Evolutionary conservation across 2,113 vertebrate genomes (phyloP), one percentile per base, ranked within the genome.

Genomic region (Heterotilapia buettikoferi): DNA sequence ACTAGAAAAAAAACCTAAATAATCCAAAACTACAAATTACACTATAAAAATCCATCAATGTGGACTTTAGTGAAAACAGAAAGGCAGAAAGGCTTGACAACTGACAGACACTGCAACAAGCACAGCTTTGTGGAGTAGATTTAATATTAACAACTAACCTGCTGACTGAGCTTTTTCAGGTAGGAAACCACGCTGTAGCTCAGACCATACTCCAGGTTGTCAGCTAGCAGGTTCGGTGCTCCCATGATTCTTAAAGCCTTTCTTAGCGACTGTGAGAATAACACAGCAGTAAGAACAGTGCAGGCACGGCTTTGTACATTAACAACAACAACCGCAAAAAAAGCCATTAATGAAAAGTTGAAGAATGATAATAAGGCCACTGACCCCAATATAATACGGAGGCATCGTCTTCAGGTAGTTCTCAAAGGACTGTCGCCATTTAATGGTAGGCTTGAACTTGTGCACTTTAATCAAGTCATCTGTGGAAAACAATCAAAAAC

Each of bases 391-490:
- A 90, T 99, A 99, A 92, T 99, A 99, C 1, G 98, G 98, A 92
- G 98, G 98, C 98, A 99, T 99, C 33, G 98, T 97, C 97, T 99
- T 99, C 96, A 99, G 95, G 95, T 99, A 99, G 95, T 97, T 98
- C 96, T 99, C 98, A 96, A 99, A 99, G 9, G 98, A 97, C 96
- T 99, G 98, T 85, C 98, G 96, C 98, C 98, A 99, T 93, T 99
- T 99, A 85, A 99, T 84, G 0, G 97, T 98, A 38, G 98, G 98
- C 94, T 99, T 99, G 93, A 98, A 97, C 93, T 99, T 99, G 96
- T 99, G 98, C 54, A 99, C 97, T 97, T 99, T 99, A 94, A 99
- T 98, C 93, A 99, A 97, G 92, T 99, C 98, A 88, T 99, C 98
- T 99, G 95, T 54, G 78, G 93, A 2, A 87, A 91, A 53, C 73